Conservation (phyloP, 2,113 vertebrate genomes). For the Pygoscelis antarcticus region DNA sequence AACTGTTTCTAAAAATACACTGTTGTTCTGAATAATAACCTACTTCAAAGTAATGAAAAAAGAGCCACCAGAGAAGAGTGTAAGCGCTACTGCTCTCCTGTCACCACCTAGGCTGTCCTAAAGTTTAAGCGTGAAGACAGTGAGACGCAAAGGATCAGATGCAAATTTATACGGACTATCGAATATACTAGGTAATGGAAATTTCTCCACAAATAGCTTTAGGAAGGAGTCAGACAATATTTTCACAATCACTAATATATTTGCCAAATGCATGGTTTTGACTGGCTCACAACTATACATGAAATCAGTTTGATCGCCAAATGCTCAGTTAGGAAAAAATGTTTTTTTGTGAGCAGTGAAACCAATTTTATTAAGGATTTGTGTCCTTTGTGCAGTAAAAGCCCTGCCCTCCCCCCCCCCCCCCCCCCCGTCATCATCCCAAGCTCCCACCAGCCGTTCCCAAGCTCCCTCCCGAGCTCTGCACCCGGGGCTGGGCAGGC, state of each 20-base stretch:
- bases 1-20: conserved; percentile 19
- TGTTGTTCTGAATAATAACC: neutral
- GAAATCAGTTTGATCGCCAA: neutral
- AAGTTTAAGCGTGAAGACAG: neutral
- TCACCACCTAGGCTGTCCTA: neutral
- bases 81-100: neutral
- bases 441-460: neutral
- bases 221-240: neutral
- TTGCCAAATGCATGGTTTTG: neutral
- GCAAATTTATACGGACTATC: neutral
- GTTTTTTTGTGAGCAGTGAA: neutral
- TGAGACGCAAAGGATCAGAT: neutral
- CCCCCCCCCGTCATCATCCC: fast-evolving
- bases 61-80: neutral
- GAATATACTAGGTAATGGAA: neutral
- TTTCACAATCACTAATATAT: neutral
- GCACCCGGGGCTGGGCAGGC: neutral
- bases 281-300: neutral
- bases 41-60: neutral
- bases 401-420: too few species aligned
- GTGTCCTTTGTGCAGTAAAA: neutral
- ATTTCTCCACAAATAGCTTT: neutral
- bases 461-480: neutral
- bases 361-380: neutral
- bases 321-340: neutral